These are phyloP conservation scores for human DNA, from an alignment of 2,113 vertebrate genomes.

Conservation along the genomic window GRCh38 chr5:113234501-113235000, in stretches of 20 bases:
- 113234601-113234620: constrained; percentile 44
- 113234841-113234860: neutral
- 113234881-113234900: neutral
- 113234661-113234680: constrained; percentile 62
- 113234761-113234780: neutral
- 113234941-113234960: neutral
- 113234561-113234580: neutral
- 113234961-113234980: neutral
- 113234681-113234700: constrained; percentile 60
- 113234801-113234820: constrained; percentile 19
- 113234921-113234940: neutral
- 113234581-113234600: constrained; percentile 11
- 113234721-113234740: constrained; percentile 58
- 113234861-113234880: neutral
- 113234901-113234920: neutral
- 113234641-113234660: neutral
- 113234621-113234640: constrained; percentile 53
- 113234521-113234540: neutral
- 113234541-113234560: neutral
- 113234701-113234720: constrained; percentile 75
- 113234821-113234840: neutral
- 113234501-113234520: neutral
- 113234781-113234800: constrained; percentile 30
- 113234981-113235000: neutral
- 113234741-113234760: constrained; percentile 47